Evolutionary conservation across 2,113 vertebrate species (phyloP).

Genomic region (Centropristis striata): DNA sequence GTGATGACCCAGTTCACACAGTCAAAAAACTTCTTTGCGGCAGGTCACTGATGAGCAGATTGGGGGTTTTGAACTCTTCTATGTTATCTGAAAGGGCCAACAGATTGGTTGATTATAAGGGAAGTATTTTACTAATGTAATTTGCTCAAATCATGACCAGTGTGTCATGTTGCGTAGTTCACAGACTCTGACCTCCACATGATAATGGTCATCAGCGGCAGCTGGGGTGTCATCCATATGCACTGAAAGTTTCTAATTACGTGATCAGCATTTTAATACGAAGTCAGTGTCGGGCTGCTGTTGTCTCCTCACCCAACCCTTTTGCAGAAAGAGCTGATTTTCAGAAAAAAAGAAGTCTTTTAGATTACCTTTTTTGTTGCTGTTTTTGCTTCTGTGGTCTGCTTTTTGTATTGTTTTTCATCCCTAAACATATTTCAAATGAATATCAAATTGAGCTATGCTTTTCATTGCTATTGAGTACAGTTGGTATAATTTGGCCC

Average conservation of each 20-base stretch:
- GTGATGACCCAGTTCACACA: conserved; percentile 43
- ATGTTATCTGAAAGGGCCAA: not conserved
- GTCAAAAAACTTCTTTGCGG: not conserved
- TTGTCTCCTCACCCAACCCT: not conserved
- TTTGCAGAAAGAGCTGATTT: not conserved
- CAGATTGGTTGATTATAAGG: conserved; percentile 27
- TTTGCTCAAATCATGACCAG: not conserved
- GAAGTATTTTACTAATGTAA: not conserved
- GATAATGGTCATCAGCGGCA: not conserved
- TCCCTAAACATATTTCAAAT: not conserved
- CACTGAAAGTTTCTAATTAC: not conserved
- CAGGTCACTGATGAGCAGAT: conserved; percentile 22
- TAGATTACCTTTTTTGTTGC: not conserved
- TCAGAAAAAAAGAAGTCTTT: not conserved
- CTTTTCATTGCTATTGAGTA: not conserved
- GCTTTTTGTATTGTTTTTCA: not conserved
- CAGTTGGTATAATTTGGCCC: too few species aligned
- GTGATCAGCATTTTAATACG: not conserved
- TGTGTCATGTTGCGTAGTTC: not conserved
- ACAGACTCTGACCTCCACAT: not conserved
- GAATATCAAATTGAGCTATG: not conserved
- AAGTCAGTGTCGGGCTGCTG: not conserved
- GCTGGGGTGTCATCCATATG: not conserved
- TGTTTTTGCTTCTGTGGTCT: not conserved
- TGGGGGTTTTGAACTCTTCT: not conserved